A percentile compares a stretch with the other conserved stretches of the same genome.
Evolutionary conservation across 2,113 vertebrate species (phyloP).

Genomic region (Genyomyrus donnyi): DNA sequence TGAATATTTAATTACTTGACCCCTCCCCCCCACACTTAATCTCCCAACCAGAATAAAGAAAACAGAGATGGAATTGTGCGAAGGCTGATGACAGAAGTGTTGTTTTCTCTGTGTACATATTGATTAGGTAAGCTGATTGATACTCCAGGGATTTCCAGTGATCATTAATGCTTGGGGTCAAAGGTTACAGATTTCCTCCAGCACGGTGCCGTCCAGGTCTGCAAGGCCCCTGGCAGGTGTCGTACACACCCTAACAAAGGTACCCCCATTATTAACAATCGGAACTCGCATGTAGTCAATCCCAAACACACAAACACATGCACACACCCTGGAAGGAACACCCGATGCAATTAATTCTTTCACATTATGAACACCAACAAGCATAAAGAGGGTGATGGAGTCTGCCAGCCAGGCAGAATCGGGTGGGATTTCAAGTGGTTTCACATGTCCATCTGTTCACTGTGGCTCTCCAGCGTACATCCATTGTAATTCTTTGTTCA

Average conservation of each 20-base stretch:
- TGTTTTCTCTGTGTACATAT: background rate
- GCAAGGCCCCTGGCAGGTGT: background rate
- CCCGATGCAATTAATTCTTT: background rate
- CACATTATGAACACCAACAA: background rate
- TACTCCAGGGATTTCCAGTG: background rate
- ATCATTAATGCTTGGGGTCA: background rate
- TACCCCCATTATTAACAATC: background rate
- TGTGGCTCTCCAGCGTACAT: background rate
- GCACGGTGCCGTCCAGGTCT: background rate
- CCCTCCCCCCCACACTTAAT: slow-evolving; percentile 49
- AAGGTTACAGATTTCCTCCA: background rate
- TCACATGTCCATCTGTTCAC: slow-evolving; percentile 1
- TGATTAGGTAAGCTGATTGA: background rate
- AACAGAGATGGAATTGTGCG: slow-evolving; percentile 2
- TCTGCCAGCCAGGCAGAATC: background rate
- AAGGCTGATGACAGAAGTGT: background rate
- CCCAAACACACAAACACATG: background rate
- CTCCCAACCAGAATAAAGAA: slow-evolving; percentile 35
- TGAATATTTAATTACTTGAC: slow-evolving; percentile 57
- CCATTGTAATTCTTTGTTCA: background rate
- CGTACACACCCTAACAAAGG: background rate
- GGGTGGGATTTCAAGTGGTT: background rate
- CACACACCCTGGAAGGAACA: background rate
- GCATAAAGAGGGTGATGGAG: background rate
- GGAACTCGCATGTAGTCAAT: background rate